These are phyloP conservation scores for Gibbula magus DNA, from an alignment of 2,888 invertebrate species.

Conservation along the genomic window DNA sequence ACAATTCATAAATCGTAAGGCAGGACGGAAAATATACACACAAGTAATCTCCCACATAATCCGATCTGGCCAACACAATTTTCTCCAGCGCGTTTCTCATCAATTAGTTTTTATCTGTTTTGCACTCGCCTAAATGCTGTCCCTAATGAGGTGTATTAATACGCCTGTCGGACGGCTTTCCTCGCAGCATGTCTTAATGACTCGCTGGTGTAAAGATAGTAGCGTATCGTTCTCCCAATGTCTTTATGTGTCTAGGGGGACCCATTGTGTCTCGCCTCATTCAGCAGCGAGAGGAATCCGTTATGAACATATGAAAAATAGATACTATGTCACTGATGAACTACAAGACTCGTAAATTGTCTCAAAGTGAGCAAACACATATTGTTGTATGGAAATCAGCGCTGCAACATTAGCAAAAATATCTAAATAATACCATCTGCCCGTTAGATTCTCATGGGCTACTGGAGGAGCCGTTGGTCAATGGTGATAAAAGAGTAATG, in stretches of 20 bases:
- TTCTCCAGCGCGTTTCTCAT: constrained; percentile 15
- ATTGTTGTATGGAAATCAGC: too few species aligned
- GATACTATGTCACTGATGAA: not conserved
- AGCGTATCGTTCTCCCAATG: not conserved
- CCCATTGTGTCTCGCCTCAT: not conserved
- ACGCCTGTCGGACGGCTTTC: not conserved
- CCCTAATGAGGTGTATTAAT: constrained; percentile 26
- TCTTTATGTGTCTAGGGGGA: constrained; percentile 16
- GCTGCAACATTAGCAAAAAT: too few species aligned
- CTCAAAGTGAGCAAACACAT: too few species aligned
- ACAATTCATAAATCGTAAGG: constrained; percentile 21
- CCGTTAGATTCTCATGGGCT: too few species aligned
- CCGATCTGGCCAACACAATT: constrained; percentile 25
- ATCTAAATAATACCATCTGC: too few species aligned
- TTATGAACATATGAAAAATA: not conserved
- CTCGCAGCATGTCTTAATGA: constrained; percentile 23
- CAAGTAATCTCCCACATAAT: constrained; percentile 23
- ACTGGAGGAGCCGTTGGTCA: too few species aligned
- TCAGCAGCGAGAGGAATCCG: not conserved
- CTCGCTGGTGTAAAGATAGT: constrained; percentile 12
- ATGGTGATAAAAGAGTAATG: too few species aligned
- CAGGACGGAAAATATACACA: constrained; percentile 6
- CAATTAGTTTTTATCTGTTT: constrained; percentile 30
- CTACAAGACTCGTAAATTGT: too few species aligned
- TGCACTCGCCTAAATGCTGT: constrained; percentile 24